Evolutionary conservation across 2,888 invertebrate genomes (phyloP).

Genomic region (Lomographa bimaculata): DNA sequence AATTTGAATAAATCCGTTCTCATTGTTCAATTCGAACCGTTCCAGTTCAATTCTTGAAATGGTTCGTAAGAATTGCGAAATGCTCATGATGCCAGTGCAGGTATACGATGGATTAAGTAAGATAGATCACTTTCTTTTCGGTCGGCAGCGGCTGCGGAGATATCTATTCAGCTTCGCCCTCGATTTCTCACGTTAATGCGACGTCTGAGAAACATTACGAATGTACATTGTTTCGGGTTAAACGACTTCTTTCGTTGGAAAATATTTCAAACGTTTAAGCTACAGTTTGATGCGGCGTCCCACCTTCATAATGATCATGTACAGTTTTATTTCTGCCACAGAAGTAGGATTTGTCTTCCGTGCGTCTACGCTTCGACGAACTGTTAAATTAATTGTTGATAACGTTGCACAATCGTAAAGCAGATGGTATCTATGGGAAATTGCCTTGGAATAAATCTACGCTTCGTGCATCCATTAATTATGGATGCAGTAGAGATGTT

Average conservation of each 20-base stretch:
- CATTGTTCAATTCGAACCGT: constrained; percentile 30
- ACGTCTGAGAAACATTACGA: constrained; percentile 30
- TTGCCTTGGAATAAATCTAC: constrained; percentile 12
- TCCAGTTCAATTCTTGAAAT: constrained; percentile 29
- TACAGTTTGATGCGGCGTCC: constrained; percentile 9
- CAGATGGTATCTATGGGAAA: constrained; percentile 12
- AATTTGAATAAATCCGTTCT: constrained; percentile 15
- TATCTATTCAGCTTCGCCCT: constrained; percentile 56
- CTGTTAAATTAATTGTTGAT: constrained; percentile 12
- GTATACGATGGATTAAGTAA: constrained; percentile 56
- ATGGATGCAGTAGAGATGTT: constrained; percentile 22
- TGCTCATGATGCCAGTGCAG: constrained; percentile 43
- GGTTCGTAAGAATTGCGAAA: constrained; percentile 47
- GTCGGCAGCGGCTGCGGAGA: constrained; percentile 40
- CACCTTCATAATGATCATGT: no score
- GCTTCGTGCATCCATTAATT: constrained; percentile 17
- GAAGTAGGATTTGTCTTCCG: no score
- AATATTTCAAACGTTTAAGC: constrained; percentile 6
- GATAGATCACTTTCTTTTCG: constrained; percentile 69
- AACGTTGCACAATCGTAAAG: constrained; percentile 16
- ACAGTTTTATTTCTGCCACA: no score
- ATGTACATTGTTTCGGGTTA: constrained; percentile 31
- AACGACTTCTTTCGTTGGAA: constrained; percentile 6
- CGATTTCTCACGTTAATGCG: constrained; percentile 41
- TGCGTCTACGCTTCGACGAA: constrained; percentile 5